Conservation (phyloP, 2,797 vertebrate genomes). For the Fringilla coelebs region DNA sequence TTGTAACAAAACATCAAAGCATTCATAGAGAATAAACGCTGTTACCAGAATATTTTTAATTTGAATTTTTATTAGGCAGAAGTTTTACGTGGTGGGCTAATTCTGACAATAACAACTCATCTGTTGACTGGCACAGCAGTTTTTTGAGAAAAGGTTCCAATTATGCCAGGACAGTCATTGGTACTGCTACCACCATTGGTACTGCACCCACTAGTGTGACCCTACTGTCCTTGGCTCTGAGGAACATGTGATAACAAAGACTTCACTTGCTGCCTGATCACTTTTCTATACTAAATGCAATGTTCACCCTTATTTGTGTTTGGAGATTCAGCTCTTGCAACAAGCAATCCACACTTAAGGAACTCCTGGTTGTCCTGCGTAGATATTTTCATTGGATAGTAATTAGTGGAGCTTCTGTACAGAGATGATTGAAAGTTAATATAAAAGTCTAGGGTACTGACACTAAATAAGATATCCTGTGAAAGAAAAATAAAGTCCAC, state of each 20-base stretch:
- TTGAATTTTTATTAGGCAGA: neutral
- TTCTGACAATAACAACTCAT: neutral
- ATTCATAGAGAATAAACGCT: neutral
- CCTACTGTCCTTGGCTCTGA: neutral
- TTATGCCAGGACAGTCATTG: neutral
- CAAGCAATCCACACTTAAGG: neutral
- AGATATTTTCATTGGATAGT: neutral
- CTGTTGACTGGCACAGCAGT: neutral
- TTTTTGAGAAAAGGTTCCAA: neutral
- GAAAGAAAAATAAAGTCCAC: neutral
- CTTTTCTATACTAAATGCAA: neutral
- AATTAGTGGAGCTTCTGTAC: neutral
- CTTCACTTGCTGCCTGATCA: neutral
- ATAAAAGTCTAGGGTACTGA: neutral
- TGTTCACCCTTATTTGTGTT: neutral
- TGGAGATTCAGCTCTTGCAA: neutral
- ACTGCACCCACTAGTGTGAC: neutral
- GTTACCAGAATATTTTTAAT: neutral
- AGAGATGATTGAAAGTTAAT: neutral
- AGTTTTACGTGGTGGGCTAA: neutral
- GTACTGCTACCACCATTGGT: neutral
- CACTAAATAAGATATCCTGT: neutral
- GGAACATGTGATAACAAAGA: rapidly evolving
- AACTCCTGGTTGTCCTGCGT: neutral
- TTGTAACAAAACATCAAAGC: neutral